Evolutionary conservation across 2,797 vertebrate species (phyloP).

Genomic region (Bovichtus variegatus): DNA sequence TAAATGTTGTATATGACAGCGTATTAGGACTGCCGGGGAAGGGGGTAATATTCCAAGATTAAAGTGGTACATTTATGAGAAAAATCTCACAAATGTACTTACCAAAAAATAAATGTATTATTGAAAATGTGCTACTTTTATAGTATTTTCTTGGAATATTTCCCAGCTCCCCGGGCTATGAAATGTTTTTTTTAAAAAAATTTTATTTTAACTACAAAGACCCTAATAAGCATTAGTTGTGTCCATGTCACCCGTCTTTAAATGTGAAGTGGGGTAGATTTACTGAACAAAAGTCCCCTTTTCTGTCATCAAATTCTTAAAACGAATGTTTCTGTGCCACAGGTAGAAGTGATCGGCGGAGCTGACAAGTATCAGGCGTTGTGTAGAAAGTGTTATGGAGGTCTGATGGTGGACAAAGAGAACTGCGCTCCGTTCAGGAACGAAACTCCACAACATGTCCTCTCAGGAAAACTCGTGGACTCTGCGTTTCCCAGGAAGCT

Average conservation of each 20-base stretch:
- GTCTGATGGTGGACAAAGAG: slow-evolving; percentile 88
- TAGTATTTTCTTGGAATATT: too few species aligned
- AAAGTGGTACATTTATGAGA: too few species aligned
- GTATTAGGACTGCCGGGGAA: too few species aligned
- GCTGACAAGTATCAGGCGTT: slow-evolving; percentile 95
- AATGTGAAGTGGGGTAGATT: not conserved
- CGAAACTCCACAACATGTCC: slow-evolving; percentile 57
- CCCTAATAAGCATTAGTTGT: too few species aligned
- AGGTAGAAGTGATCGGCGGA: slow-evolving; percentile 98
- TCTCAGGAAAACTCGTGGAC: slow-evolving; percentile 54
- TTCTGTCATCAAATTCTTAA: not conserved
- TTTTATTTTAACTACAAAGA: too few species aligned
- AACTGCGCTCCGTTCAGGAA: slow-evolving; percentile 78
- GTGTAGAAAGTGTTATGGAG: slow-evolving; percentile 90
- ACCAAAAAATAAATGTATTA: too few species aligned
- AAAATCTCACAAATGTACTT: too few species aligned
- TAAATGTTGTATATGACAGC: not conserved
- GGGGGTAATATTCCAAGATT: too few species aligned
- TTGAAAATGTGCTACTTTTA: too few species aligned
- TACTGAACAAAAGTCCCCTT: not conserved
- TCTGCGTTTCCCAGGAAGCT: slow-evolving; percentile 76
- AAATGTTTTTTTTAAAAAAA: too few species aligned
- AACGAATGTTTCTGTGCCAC: not conserved
- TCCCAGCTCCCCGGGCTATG: too few species aligned
- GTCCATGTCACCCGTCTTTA: not conserved